A percentile compares a stretch with the other conserved stretches of the same genome.
phyloP scores from a whole-genome alignment of 2,888 invertebrate genomes.

The Coecobrya sp. region DNA sequence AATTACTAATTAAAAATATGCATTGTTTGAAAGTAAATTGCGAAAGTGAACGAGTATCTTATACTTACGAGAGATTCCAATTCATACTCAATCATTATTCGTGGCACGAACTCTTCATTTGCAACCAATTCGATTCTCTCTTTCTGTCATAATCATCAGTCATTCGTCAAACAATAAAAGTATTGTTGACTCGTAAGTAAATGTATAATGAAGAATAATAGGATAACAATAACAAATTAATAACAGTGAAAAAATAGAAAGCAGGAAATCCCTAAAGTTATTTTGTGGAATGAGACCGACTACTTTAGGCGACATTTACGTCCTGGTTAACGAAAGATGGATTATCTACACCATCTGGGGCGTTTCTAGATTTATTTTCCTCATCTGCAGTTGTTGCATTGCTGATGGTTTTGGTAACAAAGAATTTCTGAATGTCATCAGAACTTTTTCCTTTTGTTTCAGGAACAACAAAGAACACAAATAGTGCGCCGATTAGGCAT shows the following conservation, averaged over 20 bases:
- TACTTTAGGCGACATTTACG: not conserved
- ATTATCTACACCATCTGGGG: slow-evolving; percentile 64
- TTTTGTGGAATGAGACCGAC: not conserved
- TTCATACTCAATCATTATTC: slow-evolving; percentile 28
- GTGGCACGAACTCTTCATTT: not conserved
- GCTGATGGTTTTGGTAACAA: slow-evolving; percentile 21
- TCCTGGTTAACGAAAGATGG: slow-evolving; percentile 47
- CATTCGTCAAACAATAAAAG: not conserved
- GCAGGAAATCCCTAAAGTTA: not conserved
- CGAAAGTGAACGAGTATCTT: slow-evolving; percentile 61
- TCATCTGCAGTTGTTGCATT: not conserved
- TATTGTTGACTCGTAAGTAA: too few species aligned
- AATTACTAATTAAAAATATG: slow-evolving; percentile 63
- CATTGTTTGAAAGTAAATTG: slow-evolving; percentile 8
- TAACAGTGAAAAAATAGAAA: not conserved
- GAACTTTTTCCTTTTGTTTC: slow-evolving; percentile 81
- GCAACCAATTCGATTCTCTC: not conserved
- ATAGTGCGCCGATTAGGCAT: slow-evolving; percentile 66
- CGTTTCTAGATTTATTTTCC: not conserved
- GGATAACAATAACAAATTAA: not conserved
- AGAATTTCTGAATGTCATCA: slow-evolving; percentile 78
- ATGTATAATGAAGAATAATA: too few species aligned
- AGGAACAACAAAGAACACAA: slow-evolving; percentile 78
- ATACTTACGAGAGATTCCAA: slow-evolving; percentile 21
- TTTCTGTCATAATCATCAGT: not conserved